Evolutionary conservation across 2,888 invertebrate genomes (phyloP).

Genomic region (Tipula unca): DNA sequence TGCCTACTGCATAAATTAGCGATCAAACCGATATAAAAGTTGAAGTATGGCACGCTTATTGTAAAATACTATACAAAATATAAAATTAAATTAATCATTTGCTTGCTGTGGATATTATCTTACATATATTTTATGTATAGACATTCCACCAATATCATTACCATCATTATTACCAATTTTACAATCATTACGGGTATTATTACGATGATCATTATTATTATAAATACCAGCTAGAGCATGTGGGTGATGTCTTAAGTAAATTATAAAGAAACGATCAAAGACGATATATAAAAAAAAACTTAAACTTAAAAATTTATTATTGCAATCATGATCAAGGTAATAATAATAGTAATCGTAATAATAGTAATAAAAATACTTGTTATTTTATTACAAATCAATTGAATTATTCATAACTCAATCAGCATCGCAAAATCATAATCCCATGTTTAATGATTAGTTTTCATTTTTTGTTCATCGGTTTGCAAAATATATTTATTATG

Average conservation of each 20-base stretch:
- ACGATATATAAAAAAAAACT: background rate
- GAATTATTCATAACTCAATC: background rate
- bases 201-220: background rate
- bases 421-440: background rate
- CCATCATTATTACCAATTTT: background rate
- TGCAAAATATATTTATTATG: background rate
- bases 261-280: background rate
- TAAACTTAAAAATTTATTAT: background rate
- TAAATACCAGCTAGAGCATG: background rate
- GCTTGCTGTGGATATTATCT: no score
- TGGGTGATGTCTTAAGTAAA: background rate
- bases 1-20: no score
- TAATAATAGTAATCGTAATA: background rate
- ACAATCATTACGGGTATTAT: background rate
- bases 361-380: background rate
- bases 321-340: background rate
- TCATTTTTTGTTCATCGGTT: background rate
- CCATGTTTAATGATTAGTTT: background rate
- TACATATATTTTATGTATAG: no score
- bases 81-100: no score
- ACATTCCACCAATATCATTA: background rate
- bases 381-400: constrained; percentile 1
- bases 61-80: no score
- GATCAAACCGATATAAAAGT: no score
- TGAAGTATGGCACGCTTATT: no score